phyloP scores from a whole-genome alignment of 2,797 vertebrate species.

The Paramormyrops hopkinsi region DNA sequence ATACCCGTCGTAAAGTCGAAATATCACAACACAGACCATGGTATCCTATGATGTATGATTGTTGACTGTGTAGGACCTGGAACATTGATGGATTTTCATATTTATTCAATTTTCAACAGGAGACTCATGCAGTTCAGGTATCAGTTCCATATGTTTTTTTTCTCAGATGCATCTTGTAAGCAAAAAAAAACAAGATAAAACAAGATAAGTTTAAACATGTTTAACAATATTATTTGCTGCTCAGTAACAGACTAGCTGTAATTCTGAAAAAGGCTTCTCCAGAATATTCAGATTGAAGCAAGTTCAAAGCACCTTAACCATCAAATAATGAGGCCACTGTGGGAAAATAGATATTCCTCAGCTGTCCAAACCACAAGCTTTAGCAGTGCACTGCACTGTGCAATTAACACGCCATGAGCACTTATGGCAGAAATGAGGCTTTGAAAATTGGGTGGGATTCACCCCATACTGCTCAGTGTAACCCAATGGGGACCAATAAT shows the following conservation, averaged over 20 bases:
- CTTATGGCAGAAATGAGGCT: not conserved
- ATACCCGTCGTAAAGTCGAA: not conserved
- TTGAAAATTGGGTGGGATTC: not conserved
- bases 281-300: not conserved
- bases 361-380: not conserved
- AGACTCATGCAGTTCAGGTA: not conserved
- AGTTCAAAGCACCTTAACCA: not conserved
- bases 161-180: not conserved
- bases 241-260: not conserved
- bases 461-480: not conserved
- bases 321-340: not conserved
- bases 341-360: not conserved
- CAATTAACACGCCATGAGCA: not conserved
- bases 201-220: not conserved
- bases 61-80: not conserved
- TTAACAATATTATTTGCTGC: not conserved
- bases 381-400: not conserved
- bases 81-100: not conserved
- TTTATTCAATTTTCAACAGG: not conserved
- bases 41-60: not conserved
- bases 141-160: not conserved
- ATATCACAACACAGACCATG: not conserved
- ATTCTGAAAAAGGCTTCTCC: not conserved
- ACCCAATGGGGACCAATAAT: not conserved
- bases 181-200: not conserved